Evolutionary conservation across 2,888 invertebrate genomes (phyloP).

Genomic region (Saturnia japonica): DNA sequence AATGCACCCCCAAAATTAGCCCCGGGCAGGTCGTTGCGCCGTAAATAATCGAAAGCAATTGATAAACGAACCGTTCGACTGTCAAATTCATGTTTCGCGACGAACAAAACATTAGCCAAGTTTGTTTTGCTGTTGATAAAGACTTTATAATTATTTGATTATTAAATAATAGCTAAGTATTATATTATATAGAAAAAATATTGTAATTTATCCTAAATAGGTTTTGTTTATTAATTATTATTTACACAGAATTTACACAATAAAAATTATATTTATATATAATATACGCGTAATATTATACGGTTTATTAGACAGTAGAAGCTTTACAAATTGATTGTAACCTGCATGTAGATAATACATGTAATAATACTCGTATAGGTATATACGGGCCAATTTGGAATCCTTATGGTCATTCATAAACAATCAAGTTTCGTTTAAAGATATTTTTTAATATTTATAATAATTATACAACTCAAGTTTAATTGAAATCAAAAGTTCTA

Average conservation of each 20-base stretch:
- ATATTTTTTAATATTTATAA: neutral
- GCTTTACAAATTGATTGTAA: too few species aligned
- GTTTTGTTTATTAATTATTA: neutral
- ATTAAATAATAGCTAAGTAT: neutral
- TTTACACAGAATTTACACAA: neutral
- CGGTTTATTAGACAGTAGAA: neutral
- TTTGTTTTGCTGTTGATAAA: neutral
- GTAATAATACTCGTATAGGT: too few species aligned
- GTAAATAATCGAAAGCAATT: constrained; percentile 78
- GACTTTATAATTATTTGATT: neutral
- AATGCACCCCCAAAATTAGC: constrained; percentile 67
- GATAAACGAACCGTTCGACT: constrained; percentile 81
- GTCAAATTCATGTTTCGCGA: constrained; percentile 80
- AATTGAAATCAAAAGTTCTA: too few species aligned
- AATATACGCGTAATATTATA: neutral
- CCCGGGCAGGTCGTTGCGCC: constrained; percentile 70
- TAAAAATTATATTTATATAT: too few species aligned
- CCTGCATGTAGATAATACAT: too few species aligned
- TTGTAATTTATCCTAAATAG: neutral
- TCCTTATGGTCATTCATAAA: neutral
- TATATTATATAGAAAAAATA: neutral
- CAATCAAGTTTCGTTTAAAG: neutral
- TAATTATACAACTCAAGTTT: too few species aligned
- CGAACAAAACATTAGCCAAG: constrained; percentile 67
- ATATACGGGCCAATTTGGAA: neutral